Conservation (phyloP, 53 echinoderm and acorn worm species). For the Mesocentrotus franciscanus region DNA sequence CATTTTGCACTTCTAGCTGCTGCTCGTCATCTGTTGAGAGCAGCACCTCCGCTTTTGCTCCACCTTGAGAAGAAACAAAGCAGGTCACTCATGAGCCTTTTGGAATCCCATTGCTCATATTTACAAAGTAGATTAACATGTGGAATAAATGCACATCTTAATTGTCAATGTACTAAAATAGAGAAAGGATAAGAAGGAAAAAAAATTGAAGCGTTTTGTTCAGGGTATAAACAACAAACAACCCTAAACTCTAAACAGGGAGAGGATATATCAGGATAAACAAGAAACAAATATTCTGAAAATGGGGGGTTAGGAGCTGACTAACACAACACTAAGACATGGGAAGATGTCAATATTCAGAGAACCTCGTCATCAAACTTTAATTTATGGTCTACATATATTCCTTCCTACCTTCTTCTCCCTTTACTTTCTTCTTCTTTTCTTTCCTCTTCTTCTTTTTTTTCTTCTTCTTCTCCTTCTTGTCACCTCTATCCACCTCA, state of each 20-base stretch:
- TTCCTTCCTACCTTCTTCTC: constrained; percentile 37
- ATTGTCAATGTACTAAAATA: too few relatives aligned
- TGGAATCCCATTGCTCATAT: neutral
- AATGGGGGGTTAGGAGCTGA: neutral
- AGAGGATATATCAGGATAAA: too few relatives aligned
- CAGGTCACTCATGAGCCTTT: neutral
- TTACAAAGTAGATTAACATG: neutral
- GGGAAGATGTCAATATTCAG: neutral
- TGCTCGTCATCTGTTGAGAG: constrained; percentile 55
- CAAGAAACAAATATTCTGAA: too few relatives aligned
- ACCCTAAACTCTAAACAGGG: too few relatives aligned
- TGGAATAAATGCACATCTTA: neutral
- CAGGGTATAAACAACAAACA: too few relatives aligned
- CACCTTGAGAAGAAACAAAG: constrained; percentile 11
- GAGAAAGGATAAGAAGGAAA: too few relatives aligned
- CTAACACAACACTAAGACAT: neutral
- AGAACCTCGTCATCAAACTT: neutral
- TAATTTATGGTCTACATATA: neutral
- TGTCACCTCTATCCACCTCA: constrained; percentile 54
- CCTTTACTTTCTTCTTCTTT: constrained; percentile 67
- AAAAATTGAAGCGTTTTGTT: too few relatives aligned
- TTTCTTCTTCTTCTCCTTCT: constrained; percentile 71
- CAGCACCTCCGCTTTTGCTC: constrained; percentile 33
- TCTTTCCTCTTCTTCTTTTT: constrained; percentile 66
- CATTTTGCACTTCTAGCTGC: neutral